Base-by-base conservation (phyloP, 2,797 vertebrate genomes). In the Rhinatrema bivittatum region DNA sequence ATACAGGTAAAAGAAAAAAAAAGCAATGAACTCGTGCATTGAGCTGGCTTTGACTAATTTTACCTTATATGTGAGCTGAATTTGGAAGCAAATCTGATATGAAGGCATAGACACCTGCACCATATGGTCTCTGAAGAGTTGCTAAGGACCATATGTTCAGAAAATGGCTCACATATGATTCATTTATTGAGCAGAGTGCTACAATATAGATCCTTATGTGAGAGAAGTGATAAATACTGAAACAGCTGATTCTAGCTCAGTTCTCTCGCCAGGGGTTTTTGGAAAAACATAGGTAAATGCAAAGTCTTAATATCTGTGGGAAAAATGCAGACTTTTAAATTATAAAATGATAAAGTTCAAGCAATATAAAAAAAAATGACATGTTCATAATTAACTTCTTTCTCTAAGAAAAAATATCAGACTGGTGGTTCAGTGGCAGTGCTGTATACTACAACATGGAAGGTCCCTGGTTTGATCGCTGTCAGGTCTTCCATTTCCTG, bases 1-100 rank as follows among this genome's bases (percentile, higher is more conserved):
- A n/a, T n/a, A n/a, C n/a, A n/a, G n/a, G n/a, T n/a, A n/a, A n/a
- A n/a, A n/a, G n/a, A n/a, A n/a, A n/a, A n/a, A n/a, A n/a, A 20
- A 9, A 20, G 23, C 44, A 32, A 44, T 31, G 4, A 44, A 26
- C 20, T 60, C 14, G 10, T 59, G 13, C 14, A 20, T 2, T 46
- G 36, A 60, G 20, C 48, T 56, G 4, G 53, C 42, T 60, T 70
- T 60, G 41, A 62, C 25, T 50, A 64, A 60, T 68, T 20, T 64
- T 25, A 37, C 22, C 48, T 46, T 42, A 48, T 36, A 60, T n/a
- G 16, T 61, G 10, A 47, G 39, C 20, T 55, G 49, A 62, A 46
- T 55, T 39, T 66, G 56, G 10, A 40, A 65, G 14, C 5, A 23
- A 25, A 43, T 40, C 48, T 61, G 16, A 9, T 56, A 37, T 70